Evolutionary conservation across 1,140 invertebrate genomes (phyloP).

Genomic region (Scaptomyza montana): DNA sequence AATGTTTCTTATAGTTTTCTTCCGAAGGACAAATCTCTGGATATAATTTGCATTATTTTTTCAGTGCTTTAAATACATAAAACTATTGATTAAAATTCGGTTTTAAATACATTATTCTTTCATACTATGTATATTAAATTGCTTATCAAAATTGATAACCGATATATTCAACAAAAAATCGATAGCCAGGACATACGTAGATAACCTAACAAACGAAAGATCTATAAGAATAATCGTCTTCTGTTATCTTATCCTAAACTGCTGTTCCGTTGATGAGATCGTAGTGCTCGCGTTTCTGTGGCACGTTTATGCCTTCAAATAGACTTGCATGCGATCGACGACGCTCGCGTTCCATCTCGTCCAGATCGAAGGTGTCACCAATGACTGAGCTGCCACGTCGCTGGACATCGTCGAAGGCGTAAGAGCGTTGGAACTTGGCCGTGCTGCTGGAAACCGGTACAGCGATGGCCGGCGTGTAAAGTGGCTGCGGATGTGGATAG

Average conservation of each 20-base stretch:
- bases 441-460: constrained; percentile 22
- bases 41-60: too few relatives aligned
- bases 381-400: constrained; percentile 59
- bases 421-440: constrained; percentile 71
- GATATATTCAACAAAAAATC: not conserved
- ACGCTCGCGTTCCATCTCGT: constrained; percentile 77
- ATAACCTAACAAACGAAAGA: not conserved
- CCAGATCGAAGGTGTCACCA: constrained; percentile 74
- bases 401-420: constrained; percentile 76
- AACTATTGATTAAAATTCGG: not conserved
- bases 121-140: too few relatives aligned
- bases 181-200: too few relatives aligned
- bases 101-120: not conserved
- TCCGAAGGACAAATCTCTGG: too few relatives aligned
- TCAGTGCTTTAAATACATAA: too few relatives aligned
- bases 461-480: constrained; percentile 24
- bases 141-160: not conserved
- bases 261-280: constrained; percentile 79
- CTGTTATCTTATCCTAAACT: constrained; percentile 48
- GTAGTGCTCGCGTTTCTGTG: constrained; percentile 57
- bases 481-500: constrained; percentile 45
- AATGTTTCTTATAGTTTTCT: too few relatives aligned
- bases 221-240: not conserved
- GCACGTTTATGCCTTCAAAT: constrained; percentile 44
- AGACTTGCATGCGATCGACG: constrained; percentile 81